Percentiles rank a stretch among this genome's conserved stretches.
Conservation (phyloP, 2,888 invertebrate genomes). For the Strigamia crassipes region DNA sequence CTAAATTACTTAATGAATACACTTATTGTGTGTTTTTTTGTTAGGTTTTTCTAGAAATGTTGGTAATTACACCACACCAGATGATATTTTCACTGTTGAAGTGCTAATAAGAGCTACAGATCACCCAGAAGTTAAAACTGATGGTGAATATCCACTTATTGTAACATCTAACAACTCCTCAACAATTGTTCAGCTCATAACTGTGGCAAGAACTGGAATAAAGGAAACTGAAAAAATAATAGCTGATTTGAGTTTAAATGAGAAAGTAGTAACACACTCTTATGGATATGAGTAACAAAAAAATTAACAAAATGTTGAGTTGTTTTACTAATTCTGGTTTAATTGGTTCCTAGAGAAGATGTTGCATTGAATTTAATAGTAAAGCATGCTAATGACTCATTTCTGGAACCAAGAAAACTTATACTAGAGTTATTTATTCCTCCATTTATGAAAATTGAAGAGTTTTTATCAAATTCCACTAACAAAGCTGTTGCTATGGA, state of each 20-base stretch:
- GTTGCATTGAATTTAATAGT: not conserved
- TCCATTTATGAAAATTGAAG: not conserved
- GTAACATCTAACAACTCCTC: not conserved
- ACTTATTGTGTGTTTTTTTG: not conserved
- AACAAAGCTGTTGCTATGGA: not conserved
- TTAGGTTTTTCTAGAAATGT: not conserved
- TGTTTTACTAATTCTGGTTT: not conserved
- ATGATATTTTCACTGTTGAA: slow-evolving; percentile 6
- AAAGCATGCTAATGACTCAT: not conserved
- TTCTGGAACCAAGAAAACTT: not conserved
- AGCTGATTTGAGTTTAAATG: not conserved
- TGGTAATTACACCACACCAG: not conserved
- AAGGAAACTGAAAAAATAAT: not conserved
- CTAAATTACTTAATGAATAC: too few species aligned
- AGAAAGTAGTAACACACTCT: too few species aligned
- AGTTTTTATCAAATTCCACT: not conserved
- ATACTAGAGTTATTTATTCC: not conserved
- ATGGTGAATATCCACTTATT: not conserved
- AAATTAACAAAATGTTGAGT: not conserved
- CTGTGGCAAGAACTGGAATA: not conserved
- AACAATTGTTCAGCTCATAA: not conserved
- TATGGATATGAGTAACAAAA: not conserved
- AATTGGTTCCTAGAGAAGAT: not conserved
- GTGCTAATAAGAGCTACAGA: not conserved
- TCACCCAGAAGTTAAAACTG: not conserved